phyloP scores from a whole-genome alignment of 2,797 vertebrate genomes.

The Rachycentron canadum region DNA sequence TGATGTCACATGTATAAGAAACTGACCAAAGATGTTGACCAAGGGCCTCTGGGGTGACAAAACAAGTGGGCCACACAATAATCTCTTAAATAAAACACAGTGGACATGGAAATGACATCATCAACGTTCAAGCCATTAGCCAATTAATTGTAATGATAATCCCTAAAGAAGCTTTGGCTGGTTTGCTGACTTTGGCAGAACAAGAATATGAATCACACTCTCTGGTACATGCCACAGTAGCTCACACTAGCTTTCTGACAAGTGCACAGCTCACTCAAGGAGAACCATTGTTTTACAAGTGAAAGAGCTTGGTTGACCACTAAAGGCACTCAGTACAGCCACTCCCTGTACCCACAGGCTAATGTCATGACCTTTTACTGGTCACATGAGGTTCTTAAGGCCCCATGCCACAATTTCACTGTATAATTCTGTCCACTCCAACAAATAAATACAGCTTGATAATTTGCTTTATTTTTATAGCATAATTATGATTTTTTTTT shows the following conservation, averaged over 20 bases:
- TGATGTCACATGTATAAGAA: slow-evolving; percentile 38
- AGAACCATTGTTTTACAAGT: slow-evolving; percentile 59
- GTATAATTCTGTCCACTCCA: slow-evolving; percentile 26
- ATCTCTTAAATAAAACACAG: not conserved
- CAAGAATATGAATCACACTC: slow-evolving; percentile 55
- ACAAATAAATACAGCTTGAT: slow-evolving; percentile 9
- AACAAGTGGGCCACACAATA: slow-evolving; percentile 7
- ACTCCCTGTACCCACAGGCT: slow-evolving; percentile 48
- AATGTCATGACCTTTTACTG: slow-evolving; percentile 64
- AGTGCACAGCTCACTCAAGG: slow-evolving; percentile 49
- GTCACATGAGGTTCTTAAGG: slow-evolving; percentile 71
- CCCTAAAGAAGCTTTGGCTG: slow-evolving; percentile 75
- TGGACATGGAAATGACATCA: slow-evolving; percentile 46
- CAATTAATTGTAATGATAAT: slow-evolving; percentile 75
- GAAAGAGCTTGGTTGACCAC: slow-evolving; percentile 57
- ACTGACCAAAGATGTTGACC: slow-evolving; percentile 5
- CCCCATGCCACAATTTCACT: slow-evolving; percentile 49
- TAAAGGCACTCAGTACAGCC: slow-evolving; percentile 51
- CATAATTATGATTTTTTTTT: not conserved
- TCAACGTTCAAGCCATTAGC: slow-evolving; percentile 45
- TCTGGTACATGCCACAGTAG: slow-evolving; percentile 25
- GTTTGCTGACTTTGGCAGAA: slow-evolving; percentile 75
- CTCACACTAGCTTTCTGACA: slow-evolving; percentile 31
- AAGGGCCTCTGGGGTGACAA: not conserved
- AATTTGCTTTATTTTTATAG: not conserved